Evolutionary conservation across 2,797 vertebrate genomes (phyloP).

Genomic region (Lacerta agilis): DNA sequence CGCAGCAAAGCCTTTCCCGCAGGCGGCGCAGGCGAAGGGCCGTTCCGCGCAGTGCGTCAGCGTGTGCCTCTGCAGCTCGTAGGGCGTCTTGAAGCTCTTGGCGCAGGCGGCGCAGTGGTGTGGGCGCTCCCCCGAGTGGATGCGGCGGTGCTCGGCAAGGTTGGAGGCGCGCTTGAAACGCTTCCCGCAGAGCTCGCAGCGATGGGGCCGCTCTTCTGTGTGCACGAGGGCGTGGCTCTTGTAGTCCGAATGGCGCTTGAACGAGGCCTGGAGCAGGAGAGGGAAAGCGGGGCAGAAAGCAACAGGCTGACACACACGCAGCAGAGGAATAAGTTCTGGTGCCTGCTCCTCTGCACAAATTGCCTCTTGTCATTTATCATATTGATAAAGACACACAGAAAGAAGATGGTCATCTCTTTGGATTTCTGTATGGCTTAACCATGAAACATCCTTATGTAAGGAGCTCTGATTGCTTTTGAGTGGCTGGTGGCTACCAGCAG

Average conservation of each 20-base stretch:
- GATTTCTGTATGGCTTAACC: not conserved
- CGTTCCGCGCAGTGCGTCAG: constrained; percentile 52
- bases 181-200: constrained; percentile 69
- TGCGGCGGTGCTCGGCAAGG: constrained; percentile 67
- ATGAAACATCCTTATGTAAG: not conserved
- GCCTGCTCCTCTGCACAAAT: not conserved
- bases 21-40: constrained; percentile 49
- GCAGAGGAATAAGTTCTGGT: not conserved
- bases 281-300: not conserved
- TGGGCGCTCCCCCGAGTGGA: constrained; percentile 62
- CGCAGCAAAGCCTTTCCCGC: constrained; percentile 58
- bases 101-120: constrained; percentile 62
- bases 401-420: not conserved
- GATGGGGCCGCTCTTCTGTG: constrained; percentile 63
- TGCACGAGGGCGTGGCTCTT: constrained; percentile 69
- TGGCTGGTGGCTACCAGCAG: not conserved
- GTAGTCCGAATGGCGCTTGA: constrained; percentile 72
- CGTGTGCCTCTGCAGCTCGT: constrained; percentile 64
- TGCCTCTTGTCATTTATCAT: not conserved
- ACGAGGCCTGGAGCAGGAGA: constrained; percentile 42
- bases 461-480: not conserved
- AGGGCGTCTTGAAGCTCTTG: constrained; percentile 67
- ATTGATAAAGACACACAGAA: not conserved
- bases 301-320: not conserved
- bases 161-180: constrained; percentile 72